phyloP scores from a whole-genome alignment of 2,888 invertebrate species.

The Nomada ferruginata region DNA sequence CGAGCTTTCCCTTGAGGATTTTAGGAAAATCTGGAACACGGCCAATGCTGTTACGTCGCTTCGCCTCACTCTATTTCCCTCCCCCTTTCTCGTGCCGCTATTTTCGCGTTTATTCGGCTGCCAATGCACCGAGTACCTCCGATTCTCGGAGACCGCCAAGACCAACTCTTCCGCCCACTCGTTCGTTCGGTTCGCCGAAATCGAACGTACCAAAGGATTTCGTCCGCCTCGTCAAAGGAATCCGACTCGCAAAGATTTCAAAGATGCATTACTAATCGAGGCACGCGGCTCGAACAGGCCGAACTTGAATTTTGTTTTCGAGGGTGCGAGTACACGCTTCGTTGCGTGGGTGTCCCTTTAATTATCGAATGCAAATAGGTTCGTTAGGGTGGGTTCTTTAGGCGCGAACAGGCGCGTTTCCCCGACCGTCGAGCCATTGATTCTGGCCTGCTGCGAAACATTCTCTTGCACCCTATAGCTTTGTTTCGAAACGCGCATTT shows the following conservation, averaged over 20 bases:
- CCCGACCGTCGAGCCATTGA: too few relatives aligned
- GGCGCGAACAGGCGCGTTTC: constrained; percentile 19
- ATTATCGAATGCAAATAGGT: constrained; percentile 79
- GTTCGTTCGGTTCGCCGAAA: not conserved
- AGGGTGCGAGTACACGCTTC: constrained; percentile 30
- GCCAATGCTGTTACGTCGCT: constrained; percentile 67
- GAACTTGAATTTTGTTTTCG: constrained; percentile 46
- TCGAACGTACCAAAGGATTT: constrained; percentile 23
- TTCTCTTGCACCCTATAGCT: too few relatives aligned
- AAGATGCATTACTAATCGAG: constrained; percentile 75
- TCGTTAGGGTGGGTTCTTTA: constrained; percentile 75
- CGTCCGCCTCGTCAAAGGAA: constrained; percentile 17
- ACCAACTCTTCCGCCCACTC: not conserved
- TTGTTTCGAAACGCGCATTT: too few relatives aligned
- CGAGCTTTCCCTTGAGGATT: constrained; percentile 67
- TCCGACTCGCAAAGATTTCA: constrained; percentile 54
- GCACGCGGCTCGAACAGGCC: constrained; percentile 12
- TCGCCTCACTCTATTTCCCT: constrained; percentile 34
- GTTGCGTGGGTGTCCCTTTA: constrained; percentile 62
- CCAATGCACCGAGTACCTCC: constrained; percentile 40
- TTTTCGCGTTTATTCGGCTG: constrained; percentile 57
- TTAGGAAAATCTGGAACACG: constrained; percentile 74
- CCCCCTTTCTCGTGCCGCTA: constrained; percentile 8
- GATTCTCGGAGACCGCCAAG: not conserved
- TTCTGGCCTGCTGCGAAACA: too few relatives aligned